A percentile compares a stretch with the other conserved stretches of the same genome.
Evolutionary conservation across 1,140 invertebrate species (phyloP).

Genomic region (Panagrolaimus sp.): DNA sequence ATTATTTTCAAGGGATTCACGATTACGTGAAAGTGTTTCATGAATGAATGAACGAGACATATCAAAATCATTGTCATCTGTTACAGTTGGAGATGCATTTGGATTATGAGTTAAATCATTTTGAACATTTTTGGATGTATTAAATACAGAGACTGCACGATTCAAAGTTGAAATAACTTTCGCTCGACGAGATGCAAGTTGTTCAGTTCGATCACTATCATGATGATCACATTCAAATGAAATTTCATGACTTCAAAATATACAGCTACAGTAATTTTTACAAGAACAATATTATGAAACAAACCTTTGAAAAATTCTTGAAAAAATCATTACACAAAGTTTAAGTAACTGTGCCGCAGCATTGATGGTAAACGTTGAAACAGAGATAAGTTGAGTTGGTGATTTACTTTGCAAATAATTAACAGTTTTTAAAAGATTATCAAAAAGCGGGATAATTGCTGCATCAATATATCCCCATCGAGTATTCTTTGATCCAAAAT

Average conservation of each 20-base stretch:
- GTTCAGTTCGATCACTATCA: too few relatives aligned
- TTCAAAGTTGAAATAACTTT: neutral
- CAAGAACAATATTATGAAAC: neutral
- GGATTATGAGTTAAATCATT: neutral
- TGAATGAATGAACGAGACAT: neutral
- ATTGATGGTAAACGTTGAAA: neutral
- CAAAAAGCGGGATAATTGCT: neutral
- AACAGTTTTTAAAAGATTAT: neutral
- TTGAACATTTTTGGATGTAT: neutral
- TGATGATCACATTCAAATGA: too few relatives aligned
- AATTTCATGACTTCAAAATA: too few relatives aligned
- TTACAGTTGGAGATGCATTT: neutral
- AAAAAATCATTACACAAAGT: neutral
- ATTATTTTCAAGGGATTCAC: neutral
- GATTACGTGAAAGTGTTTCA: neutral
- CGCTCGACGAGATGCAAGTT: neutral
- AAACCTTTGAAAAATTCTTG: neutral
- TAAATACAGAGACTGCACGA: neutral
- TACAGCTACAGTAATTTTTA: neutral
- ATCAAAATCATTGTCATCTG: neutral
- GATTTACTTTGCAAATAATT: neutral
- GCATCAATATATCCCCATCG: neutral
- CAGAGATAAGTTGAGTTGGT: neutral
- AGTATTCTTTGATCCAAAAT: neutral
- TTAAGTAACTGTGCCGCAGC: neutral